Evolutionary conservation across 2,888 invertebrate species (phyloP).

Genomic region (Dynastes grantii): DNA sequence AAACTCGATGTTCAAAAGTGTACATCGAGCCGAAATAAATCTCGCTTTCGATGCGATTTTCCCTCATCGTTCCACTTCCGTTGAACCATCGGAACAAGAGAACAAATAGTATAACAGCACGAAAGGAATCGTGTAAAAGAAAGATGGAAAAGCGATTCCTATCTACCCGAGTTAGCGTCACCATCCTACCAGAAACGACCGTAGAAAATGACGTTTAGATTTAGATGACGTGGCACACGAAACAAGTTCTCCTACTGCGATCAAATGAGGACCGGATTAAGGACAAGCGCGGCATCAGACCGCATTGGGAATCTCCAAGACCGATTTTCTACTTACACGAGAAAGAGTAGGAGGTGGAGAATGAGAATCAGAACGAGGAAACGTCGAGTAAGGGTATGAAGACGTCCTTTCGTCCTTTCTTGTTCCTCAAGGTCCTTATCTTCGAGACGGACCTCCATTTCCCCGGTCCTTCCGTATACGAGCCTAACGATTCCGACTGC

Average conservation of each 20-base stretch:
- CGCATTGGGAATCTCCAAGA: neutral
- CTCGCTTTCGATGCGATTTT: conserved; percentile 31
- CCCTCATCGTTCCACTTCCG: conserved; percentile 12
- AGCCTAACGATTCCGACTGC: too few species aligned
- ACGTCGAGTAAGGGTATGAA: neutral
- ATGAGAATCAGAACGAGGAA: neutral
- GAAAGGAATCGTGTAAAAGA: neutral
- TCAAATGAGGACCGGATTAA: conserved; percentile 34
- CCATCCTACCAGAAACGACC: conserved; percentile 18
- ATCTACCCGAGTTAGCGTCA: too few species aligned
- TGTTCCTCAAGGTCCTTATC: neutral
- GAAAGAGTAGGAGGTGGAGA: neutral
- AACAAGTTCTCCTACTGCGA: conserved; percentile 18
- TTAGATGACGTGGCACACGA: conserved; percentile 43
- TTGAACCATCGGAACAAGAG: neutral
- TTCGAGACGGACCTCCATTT: neutral
- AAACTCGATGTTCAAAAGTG: neutral
- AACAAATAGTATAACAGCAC: neutral
- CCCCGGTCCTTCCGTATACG: neutral
- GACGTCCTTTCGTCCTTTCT: neutral
- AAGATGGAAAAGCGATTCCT: too few species aligned
- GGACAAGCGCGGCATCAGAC: neutral
- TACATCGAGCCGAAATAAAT: conserved; percentile 32
- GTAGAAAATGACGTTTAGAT: conserved; percentile 43
- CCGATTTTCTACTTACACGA: conserved; percentile 32